These are phyloP conservation scores for Chesias legatella DNA, from an alignment of 2,888 invertebrate species.

Conservation along the genomic window DNA sequence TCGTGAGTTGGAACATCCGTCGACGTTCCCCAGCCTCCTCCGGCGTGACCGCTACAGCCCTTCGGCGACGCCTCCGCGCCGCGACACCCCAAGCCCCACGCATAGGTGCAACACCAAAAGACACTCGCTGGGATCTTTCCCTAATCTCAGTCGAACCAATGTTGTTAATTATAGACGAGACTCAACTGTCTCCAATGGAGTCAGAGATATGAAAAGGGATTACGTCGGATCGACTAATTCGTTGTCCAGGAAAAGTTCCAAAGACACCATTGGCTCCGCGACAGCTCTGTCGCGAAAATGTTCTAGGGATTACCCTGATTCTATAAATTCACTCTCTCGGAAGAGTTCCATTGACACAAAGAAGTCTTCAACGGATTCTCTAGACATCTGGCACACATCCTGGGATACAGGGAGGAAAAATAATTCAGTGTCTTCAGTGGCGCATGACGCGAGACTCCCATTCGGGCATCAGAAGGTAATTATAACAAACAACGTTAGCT, in stretches of 20 bases:
- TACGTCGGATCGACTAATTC: conserved; percentile 49
- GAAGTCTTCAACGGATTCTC: conserved; percentile 84
- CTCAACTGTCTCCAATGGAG: conserved; percentile 55
- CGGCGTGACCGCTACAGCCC: conserved; percentile 80
- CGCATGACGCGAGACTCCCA: conserved; percentile 77
- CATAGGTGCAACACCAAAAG: conserved; percentile 59
- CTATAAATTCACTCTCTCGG: conserved; percentile 65
- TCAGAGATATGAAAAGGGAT: conserved; percentile 76
- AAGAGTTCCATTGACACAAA: conserved; percentile 75
- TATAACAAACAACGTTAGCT: conserved; percentile 33
- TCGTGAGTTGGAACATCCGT: conserved; percentile 84
- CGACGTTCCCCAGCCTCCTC: conserved; percentile 84
- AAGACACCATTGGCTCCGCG: conserved; percentile 21
- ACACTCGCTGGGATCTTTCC: conserved; percentile 70
- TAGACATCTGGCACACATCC: conserved; percentile 84
- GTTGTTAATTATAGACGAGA: conserved; percentile 69
- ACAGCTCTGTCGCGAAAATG: conserved; percentile 69
- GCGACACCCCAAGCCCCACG: conserved; percentile 73
- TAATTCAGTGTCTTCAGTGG: conserved; percentile 81
- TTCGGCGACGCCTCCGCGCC: conserved; percentile 68
- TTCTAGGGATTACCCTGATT: conserved; percentile 40
- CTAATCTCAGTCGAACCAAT: conserved; percentile 62
- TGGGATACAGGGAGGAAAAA: conserved; percentile 85
- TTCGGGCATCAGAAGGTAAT: conserved; percentile 67
- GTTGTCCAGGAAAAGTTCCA: conserved; percentile 66